phyloP scores from a whole-genome alignment of 2,888 invertebrate genomes.

The Phyto melanocephala region DNA sequence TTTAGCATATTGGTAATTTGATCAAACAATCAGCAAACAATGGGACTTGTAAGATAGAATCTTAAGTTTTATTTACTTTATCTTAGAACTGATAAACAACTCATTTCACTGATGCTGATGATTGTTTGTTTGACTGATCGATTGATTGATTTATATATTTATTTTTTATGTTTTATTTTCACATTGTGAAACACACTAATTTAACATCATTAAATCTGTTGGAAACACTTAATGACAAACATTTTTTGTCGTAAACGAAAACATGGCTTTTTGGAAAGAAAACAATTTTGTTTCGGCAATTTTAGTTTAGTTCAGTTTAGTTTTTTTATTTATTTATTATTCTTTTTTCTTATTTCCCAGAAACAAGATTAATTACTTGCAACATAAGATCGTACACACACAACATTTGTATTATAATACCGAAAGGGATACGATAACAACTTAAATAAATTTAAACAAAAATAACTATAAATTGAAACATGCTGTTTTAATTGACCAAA shows the following conservation, averaged over 20 bases:
- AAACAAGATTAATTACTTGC: conserved; percentile 28
- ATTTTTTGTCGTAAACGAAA: conserved; percentile 39
- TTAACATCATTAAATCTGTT: conserved; percentile 47
- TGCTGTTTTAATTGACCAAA: conserved; percentile 66
- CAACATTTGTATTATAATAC: conserved; percentile 24
- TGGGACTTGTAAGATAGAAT: not conserved
- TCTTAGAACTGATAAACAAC: conserved; percentile 15
- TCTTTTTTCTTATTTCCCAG: not conserved
- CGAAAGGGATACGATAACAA: not conserved
- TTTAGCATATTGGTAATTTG: no score
- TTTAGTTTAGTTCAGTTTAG: not conserved
- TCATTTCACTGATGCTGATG: not conserved
- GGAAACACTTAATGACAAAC: conserved; percentile 42
- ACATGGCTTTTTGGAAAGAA: conserved; percentile 9
- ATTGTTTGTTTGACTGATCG: conserved; percentile 16
- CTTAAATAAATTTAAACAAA: conserved; percentile 12
- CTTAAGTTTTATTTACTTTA: conserved; percentile 37
- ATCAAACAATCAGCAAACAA: not conserved
- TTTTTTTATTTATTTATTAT: not conserved
- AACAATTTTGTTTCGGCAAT: conserved; percentile 38
- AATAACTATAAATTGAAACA: conserved; percentile 44
- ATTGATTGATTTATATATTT: conserved; percentile 38
- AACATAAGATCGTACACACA: conserved; percentile 22
- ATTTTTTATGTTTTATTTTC: conserved; percentile 9
- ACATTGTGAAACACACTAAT: conserved; percentile 35